Evolutionary conservation across 2,797 vertebrate genomes (phyloP), one percentile per base, ranked within the genome.

Genomic region (Pangasius krempfi): DNA sequence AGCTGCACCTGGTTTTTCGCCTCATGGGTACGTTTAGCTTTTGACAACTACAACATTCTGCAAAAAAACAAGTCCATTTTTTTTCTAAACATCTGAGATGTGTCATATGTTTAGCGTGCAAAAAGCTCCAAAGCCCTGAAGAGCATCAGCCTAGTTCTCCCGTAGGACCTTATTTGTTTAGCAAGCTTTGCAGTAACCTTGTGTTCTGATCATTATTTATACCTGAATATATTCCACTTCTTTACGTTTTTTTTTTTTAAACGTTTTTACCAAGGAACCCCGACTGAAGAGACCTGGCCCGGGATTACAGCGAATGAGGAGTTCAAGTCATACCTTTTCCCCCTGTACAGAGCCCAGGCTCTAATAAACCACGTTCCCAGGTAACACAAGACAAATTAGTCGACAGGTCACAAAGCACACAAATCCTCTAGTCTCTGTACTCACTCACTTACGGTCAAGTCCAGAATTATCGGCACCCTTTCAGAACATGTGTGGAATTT

Each of bases 1-100:
- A 99, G 92, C 96, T 99, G 40, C 97, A 99, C 90, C 94, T 99
- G 73, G 96, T 99, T 92, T 99, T 99, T 93, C 96, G 97, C 85
- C 96, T 99, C 91, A 94, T 98, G 33, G 98, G 98, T 99, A 95
- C 95, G 90, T 72, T 44, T 76, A 75, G 76, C 5, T 54, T 88
- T 87, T 87, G 86, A 72, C 33, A 60, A 80, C 87, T 79, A 44
- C 68, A 84, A 72, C 27, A 9, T 16, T 78, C 44, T 84, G 37
- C 75, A 76, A 68, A 70, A 60, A 30, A 47, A 86, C 20, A 52
- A 30, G 16, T 20, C 3, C 1, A 0, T n/a, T 78, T 68, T 78
- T 76, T 70, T 30, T 13, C 54, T 5, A 64, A 40, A 76, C 66
- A 20, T 33, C 72, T 66, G n/a, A 85, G 54, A 86, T 4, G n/a